Conservation (phyloP, 2,888 invertebrate genomes). For the Clistopyga incitator region DNA sequence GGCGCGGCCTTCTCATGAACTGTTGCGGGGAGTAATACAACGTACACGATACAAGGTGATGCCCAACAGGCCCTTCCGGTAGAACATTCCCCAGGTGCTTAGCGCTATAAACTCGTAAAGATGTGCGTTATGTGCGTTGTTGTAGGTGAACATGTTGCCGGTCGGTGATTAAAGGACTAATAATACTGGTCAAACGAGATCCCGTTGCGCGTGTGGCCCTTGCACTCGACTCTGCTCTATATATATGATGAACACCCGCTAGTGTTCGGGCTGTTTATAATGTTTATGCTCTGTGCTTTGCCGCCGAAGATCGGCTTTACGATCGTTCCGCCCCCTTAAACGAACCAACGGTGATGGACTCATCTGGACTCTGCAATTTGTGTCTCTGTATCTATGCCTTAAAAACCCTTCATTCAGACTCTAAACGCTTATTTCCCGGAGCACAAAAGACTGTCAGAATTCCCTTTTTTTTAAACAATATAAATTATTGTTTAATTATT, state of each 20-base stretch:
- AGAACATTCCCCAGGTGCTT: slow-evolving; percentile 29
- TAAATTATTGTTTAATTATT: no score
- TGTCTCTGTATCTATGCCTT: not conserved
- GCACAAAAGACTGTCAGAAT: not conserved
- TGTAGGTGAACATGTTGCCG: slow-evolving; percentile 38
- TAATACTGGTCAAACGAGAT: slow-evolving; percentile 58
- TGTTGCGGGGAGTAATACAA: slow-evolving; percentile 36
- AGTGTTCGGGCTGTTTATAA: slow-evolving; percentile 16
- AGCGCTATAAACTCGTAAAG: slow-evolving; percentile 61
- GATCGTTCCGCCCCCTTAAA: slow-evolving; percentile 48
- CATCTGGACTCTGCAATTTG: not conserved
- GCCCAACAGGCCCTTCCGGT: slow-evolving; percentile 17
- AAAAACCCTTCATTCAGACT: not conserved
- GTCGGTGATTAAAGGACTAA: slow-evolving; percentile 67
- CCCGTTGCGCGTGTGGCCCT: slow-evolving; percentile 1
- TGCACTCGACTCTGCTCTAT: not conserved
- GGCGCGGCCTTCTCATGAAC: slow-evolving; percentile 18
- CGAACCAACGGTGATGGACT: slow-evolving; percentile 48
- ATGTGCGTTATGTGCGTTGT: slow-evolving; percentile 70
- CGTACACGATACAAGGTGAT: not conserved
- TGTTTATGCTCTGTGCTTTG: slow-evolving; percentile 58
- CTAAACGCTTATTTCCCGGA: not conserved
- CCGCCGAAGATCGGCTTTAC: slow-evolving; percentile 71
- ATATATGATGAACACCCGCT: not conserved
- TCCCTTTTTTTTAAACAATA: no score